Conservation (phyloP, 2,888 invertebrate species). For the Gerris lacustris region DNA sequence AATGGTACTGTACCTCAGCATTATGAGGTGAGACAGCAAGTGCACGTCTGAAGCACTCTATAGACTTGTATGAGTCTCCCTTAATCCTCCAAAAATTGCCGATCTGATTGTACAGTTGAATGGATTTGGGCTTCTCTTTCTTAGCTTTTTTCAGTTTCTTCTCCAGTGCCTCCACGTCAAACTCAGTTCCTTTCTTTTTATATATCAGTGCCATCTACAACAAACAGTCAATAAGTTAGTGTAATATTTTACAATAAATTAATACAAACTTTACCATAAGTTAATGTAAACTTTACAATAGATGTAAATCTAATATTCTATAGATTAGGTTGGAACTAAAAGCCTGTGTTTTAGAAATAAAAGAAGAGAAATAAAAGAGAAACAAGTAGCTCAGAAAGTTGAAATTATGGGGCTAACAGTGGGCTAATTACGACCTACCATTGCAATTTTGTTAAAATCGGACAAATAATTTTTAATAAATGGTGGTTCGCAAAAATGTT, state of each 20-base stretch:
- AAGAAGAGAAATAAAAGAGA: too few relatives aligned
- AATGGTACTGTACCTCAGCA: slow-evolving; percentile 47
- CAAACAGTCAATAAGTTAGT: neutral
- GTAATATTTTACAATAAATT: neutral
- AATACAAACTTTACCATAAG: too few relatives aligned
- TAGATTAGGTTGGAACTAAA: too few relatives aligned
- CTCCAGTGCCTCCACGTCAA: slow-evolving; percentile 63
- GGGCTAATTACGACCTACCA: too few relatives aligned
- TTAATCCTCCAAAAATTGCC: slow-evolving; percentile 86
- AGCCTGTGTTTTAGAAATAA: too few relatives aligned
- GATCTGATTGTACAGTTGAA: slow-evolving; percentile 77
- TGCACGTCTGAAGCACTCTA: slow-evolving; percentile 79
- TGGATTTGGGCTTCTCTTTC: slow-evolving; percentile 68
- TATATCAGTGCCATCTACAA: slow-evolving; percentile 50
- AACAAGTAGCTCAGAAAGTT: too few relatives aligned
- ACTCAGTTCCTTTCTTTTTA: slow-evolving; percentile 53
- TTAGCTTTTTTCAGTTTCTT: slow-evolving; percentile 63
- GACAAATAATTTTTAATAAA: too few relatives aligned
- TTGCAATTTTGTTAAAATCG: too few relatives aligned
- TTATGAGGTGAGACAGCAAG: slow-evolving; percentile 75
- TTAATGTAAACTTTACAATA: too few relatives aligned
- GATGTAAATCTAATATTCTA: too few relatives aligned
- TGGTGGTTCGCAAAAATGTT: too few relatives aligned
- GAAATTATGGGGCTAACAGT: too few relatives aligned
- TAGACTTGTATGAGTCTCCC: slow-evolving; percentile 72